Conservation (phyloP, 2,888 invertebrate genomes). For the Drosophila pseudotalamancana region DNA sequence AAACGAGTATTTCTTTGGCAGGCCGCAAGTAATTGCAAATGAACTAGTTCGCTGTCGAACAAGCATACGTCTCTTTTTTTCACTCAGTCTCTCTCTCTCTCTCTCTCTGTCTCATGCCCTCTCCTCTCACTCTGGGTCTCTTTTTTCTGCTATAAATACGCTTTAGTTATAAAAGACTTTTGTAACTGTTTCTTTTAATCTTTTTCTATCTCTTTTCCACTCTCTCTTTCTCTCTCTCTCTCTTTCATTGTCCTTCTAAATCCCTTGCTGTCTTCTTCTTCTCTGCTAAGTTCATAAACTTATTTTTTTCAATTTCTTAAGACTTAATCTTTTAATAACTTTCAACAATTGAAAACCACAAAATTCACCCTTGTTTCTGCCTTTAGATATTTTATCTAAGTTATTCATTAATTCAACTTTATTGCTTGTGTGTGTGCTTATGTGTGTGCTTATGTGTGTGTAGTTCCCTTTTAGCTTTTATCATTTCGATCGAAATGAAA, state of each 20-base stretch:
- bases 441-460: not conserved
- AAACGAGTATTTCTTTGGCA: conserved; percentile 18
- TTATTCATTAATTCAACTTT: conserved; percentile 32
- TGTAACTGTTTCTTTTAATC: not conserved
- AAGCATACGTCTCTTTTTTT: not conserved
- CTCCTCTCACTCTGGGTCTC: not conserved
- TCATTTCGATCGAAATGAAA: conserved; percentile 57
- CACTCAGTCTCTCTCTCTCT: not conserved
- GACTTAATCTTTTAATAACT: conserved; percentile 11
- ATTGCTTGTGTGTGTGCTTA: conserved; percentile 1
- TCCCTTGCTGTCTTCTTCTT: too few species aligned
- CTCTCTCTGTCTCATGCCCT: too few species aligned
- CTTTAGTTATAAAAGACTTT: too few species aligned
- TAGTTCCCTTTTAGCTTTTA: conserved; percentile 39
- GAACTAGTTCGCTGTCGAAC: not conserved
- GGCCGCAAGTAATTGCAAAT: not conserved
- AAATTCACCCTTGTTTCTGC: conserved; percentile 5
- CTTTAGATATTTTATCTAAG: conserved; percentile 19
- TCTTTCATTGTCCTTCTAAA: too few species aligned
- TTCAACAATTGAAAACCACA: conserved; percentile 6
- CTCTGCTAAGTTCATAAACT: not conserved
- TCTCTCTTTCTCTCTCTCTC: too few species aligned
- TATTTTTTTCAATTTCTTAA: conserved; percentile 14
- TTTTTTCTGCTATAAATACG: too few species aligned
- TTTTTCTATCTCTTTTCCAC: not conserved